Percentiles rank a stretch among this genome's conserved stretches.
These are phyloP conservation scores for Amphiprion clarkii DNA, from an alignment of 2,797 vertebrate genomes.

Conservation along the genomic window DNA sequence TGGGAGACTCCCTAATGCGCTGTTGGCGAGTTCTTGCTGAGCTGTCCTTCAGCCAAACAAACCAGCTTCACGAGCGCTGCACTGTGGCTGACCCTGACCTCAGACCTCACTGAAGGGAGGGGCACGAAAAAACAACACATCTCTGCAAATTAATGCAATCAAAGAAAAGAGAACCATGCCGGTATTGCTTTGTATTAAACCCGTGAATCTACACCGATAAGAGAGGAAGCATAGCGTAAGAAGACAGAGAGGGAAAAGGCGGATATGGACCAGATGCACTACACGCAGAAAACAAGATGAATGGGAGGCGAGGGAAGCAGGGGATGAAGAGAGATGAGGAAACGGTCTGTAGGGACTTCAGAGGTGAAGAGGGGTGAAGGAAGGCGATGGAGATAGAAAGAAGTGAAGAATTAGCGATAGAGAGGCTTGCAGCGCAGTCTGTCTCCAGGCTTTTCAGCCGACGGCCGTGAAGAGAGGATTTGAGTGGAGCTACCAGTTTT, in stretches of 20 bases:
- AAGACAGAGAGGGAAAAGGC: slow-evolving; percentile 35
- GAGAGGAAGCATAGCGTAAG: slow-evolving; percentile 20
- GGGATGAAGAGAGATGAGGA: slow-evolving; percentile 65
- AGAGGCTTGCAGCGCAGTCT: slow-evolving; percentile 60
- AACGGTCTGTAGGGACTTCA: slow-evolving; percentile 66
- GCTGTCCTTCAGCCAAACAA: slow-evolving; percentile 45
- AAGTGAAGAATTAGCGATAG: slow-evolving; percentile 65
- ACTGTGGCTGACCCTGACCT: slow-evolving; percentile 55
- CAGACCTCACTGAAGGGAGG: slow-evolving; percentile 26
- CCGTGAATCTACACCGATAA: slow-evolving; percentile 20
- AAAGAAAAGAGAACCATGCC: slow-evolving; percentile 20
- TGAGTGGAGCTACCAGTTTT: slow-evolving; percentile 72
- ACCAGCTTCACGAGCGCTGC: slow-evolving; percentile 34
- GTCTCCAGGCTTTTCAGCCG: slow-evolving; percentile 69
- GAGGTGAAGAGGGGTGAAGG: slow-evolving; percentile 73
- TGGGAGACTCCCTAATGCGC: slow-evolving; percentile 39
- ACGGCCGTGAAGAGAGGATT: slow-evolving; percentile 68
- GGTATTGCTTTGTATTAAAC: slow-evolving; percentile 5
- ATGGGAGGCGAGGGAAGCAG: slow-evolving; percentile 47
- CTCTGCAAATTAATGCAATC: slow-evolving; percentile 21
- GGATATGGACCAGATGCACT: slow-evolving; percentile 39
- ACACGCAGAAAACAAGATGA: slow-evolving; percentile 55
- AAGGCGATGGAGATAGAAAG: slow-evolving; percentile 48
- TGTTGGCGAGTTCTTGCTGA: slow-evolving; percentile 45
- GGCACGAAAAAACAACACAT: neutral